These are phyloP conservation scores for Leptinotarsa defecta DNA, from an alignment of 1,140 invertebrate genomes.

Conservation along the genomic window DNA sequence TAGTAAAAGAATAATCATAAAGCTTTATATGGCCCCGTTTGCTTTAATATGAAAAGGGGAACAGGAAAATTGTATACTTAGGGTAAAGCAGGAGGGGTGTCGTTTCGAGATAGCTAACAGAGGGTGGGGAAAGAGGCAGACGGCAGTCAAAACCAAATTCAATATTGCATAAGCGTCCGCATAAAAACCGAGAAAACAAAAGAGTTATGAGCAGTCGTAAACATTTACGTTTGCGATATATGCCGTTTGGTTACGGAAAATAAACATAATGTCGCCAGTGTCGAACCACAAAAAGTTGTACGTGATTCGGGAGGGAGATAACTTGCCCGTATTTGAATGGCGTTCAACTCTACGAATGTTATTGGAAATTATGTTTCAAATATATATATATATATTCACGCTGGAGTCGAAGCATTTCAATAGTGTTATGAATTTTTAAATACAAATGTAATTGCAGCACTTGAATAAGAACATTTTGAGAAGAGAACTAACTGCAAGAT, in stretches of 20 bases:
- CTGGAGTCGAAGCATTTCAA: too few relatives aligned
- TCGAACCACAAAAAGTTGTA: neutral
- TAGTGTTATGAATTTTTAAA: too few relatives aligned
- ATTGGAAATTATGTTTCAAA: too few relatives aligned
- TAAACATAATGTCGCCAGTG: neutral
- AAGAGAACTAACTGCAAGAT: too few relatives aligned
- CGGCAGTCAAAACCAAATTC: constrained; percentile 23
- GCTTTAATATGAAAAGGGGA: constrained; percentile 35
- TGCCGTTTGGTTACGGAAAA: neutral
- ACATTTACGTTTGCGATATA: neutral
- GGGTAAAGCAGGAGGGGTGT: constrained; percentile 15
- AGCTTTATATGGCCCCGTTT: constrained; percentile 32
- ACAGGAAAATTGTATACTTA: constrained; percentile 15
- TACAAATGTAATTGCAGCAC: too few relatives aligned
- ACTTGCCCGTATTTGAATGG: too few relatives aligned
- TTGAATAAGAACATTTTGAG: too few relatives aligned
- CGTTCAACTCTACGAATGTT: too few relatives aligned
- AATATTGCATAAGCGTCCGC: constrained; percentile 5
- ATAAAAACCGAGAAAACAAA: neutral
- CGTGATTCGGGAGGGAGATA: too few relatives aligned
- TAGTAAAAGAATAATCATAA: constrained; percentile 35
- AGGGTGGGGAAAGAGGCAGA: neutral
- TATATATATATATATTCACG: too few relatives aligned
- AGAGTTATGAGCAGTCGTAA: neutral
- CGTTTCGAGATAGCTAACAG: constrained; percentile 17